These are phyloP conservation scores for Zaprionus gabonicus DNA, from an alignment of 1,140 invertebrate genomes.

Conservation along the genomic window DNA sequence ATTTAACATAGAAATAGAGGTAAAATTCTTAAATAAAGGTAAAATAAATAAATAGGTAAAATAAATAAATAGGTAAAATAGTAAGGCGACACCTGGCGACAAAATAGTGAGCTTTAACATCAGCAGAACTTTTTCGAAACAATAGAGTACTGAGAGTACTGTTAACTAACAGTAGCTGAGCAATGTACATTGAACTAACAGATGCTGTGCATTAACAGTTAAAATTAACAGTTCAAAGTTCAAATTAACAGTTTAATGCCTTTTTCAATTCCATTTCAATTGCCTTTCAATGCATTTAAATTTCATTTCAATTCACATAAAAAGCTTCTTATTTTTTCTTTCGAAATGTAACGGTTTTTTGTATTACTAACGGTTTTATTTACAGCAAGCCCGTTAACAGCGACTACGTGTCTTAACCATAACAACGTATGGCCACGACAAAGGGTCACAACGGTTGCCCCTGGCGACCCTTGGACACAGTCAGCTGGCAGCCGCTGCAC, in stretches of 20 bases:
- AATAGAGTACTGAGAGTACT: not conserved
- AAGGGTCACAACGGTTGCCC: constrained; percentile 17
- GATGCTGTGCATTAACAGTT: not conserved
- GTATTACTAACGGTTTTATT: not conserved
- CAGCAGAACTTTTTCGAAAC: constrained; percentile 24
- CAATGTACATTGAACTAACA: not conserved
- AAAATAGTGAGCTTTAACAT: constrained; percentile 3
- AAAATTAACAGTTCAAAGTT: not conserved
- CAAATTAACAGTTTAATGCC: too few species aligned
- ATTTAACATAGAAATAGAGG: not conserved
- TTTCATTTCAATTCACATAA: not conserved
- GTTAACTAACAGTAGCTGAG: not conserved
- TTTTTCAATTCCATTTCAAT: not conserved
- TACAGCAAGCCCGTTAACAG: constrained; percentile 3
- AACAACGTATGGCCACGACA: constrained; percentile 52
- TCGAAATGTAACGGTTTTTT: not conserved
- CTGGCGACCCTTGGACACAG: constrained; percentile 33
- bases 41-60: not conserved
- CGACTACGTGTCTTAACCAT: constrained; percentile 24
- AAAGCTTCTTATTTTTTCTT: not conserved
- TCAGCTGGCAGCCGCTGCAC: constrained; percentile 53
- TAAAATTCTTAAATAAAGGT: not conserved
- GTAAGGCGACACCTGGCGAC: constrained; percentile 20
- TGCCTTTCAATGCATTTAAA: not conserved
- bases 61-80: not conserved